Evolutionary conservation across 2,797 vertebrate genomes (phyloP).

Genomic region (Mormyrus proboscirostris): DNA sequence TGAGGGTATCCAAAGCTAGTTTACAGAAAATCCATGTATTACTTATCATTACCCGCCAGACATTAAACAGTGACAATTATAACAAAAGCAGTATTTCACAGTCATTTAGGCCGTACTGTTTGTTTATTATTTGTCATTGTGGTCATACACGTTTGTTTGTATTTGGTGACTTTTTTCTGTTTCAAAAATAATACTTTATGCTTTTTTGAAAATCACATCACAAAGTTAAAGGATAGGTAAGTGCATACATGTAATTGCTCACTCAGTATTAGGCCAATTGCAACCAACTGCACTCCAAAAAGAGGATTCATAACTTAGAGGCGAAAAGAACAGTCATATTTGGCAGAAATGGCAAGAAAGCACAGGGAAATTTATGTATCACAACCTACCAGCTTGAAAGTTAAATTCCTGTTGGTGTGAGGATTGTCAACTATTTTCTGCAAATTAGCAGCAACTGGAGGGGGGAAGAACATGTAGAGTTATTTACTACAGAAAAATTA

Average conservation of each 20-base stretch:
- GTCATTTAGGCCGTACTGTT: background rate
- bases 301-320: background rate
- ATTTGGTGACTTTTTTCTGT: background rate
- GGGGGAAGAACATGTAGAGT: slow-evolving; percentile 2
- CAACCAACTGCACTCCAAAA: background rate
- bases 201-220: background rate
- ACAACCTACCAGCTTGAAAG: slow-evolving; percentile 85
- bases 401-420: slow-evolving; percentile 82
- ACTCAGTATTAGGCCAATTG: background rate
- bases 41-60: background rate
- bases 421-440: slow-evolving; percentile 97
- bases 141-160: background rate
- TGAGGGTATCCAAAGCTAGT: background rate
- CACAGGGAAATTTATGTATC: background rate
- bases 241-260: background rate
- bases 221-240: background rate
- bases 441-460: slow-evolving; percentile 90
- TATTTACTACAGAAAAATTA: background rate
- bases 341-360: background rate
- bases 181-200: background rate
- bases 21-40: background rate
- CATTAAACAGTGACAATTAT: background rate
- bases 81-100: background rate
- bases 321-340: background rate
- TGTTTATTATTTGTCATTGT: background rate